These are phyloP conservation scores for Diadema setosum DNA, from an alignment of 35 echinoderm and acorn worm species.

Conservation along the genomic window DNA sequence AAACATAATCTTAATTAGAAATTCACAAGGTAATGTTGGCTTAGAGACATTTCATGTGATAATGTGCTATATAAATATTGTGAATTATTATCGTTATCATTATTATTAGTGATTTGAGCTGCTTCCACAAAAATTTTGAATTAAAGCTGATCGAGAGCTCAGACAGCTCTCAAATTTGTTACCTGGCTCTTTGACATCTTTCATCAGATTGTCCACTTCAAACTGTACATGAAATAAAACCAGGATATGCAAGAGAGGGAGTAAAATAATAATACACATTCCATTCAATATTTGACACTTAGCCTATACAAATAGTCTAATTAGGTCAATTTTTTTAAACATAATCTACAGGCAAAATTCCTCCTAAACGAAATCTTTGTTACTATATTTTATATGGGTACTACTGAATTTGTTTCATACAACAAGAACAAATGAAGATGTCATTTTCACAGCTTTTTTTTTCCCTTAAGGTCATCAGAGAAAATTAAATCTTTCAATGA, in stretches of 20 bases:
- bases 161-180: background rate
- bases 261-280: background rate
- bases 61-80: background rate
- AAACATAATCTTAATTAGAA: no score
- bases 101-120: background rate
- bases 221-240: slow-evolving; percentile 24
- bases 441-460: no score
- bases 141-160: background rate
- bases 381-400: no score
- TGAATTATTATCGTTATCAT: background rate
- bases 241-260: background rate
- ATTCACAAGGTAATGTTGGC: no score
- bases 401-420: no score
- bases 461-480: no score
- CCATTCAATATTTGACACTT: background rate
- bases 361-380: background rate
- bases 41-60: background rate
- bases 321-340: background rate
- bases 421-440: no score
- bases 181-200: background rate
- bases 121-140: background rate
- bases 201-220: slow-evolving; percentile 65
- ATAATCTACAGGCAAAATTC: background rate
- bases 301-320: background rate
- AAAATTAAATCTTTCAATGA: no score